phyloP scores from a whole-genome alignment of 2,797 vertebrate species.

The Sebastes glaucus region DNA sequence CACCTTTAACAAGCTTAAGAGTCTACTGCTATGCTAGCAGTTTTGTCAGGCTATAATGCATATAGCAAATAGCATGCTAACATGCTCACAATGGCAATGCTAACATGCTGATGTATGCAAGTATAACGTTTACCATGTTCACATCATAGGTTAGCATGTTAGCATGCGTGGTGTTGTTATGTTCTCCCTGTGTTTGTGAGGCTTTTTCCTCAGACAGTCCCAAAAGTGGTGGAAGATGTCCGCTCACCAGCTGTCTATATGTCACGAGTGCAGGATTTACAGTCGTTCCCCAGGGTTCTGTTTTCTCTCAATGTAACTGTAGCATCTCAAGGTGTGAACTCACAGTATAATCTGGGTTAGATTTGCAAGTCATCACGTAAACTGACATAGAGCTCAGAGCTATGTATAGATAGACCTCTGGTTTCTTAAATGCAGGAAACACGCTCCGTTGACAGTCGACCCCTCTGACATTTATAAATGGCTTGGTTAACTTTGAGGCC shows the following conservation, averaged over 20 bases:
- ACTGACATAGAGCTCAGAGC: slow-evolving; percentile 18
- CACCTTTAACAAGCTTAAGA: neutral
- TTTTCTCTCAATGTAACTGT: neutral
- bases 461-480: slow-evolving; percentile 41
- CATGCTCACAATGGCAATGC: neutral
- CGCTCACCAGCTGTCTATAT: neutral
- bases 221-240: too few species aligned
- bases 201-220: neutral
- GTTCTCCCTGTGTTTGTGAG: neutral
- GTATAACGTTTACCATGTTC: neutral
- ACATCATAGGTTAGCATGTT: neutral
- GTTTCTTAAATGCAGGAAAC: slow-evolving; percentile 47
- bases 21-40: neutral
- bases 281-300: neutral
- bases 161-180: neutral
- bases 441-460: slow-evolving; percentile 34
- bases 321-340: slow-evolving; percentile 18
- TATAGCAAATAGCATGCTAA: neutral
- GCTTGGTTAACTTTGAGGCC: slow-evolving; percentile 38
- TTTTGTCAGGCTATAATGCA: too few species aligned
- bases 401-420: slow-evolving; percentile 37
- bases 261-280: neutral
- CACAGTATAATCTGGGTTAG: neutral
- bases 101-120: neutral
- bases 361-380: slow-evolving; percentile 21